Evolutionary conservation across 2,888 invertebrate species (phyloP).

Genomic region (Dryocosmus kuriphilus): DNA sequence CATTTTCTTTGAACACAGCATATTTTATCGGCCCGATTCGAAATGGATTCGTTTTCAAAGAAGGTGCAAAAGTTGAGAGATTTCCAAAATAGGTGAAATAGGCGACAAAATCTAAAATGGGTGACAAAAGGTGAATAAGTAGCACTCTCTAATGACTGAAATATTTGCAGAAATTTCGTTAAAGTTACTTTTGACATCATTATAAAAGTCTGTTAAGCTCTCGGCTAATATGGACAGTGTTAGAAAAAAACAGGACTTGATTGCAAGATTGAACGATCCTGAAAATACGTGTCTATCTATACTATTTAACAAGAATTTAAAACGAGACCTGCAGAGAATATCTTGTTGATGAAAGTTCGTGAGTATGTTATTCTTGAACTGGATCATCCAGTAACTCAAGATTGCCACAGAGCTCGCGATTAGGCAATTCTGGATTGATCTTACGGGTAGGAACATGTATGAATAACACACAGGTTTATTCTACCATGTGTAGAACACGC

Average conservation of each 20-base stretch:
- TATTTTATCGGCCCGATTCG: no score
- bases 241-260: background rate
- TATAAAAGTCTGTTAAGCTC: background rate
- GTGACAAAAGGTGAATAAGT: no score
- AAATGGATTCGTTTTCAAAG: no score
- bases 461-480: slow-evolving; percentile 6
- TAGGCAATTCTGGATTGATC: slow-evolving; percentile 34
- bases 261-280: background rate
- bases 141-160: no score
- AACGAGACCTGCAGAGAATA: background rate
- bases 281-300: background rate
- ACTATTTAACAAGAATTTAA: background rate
- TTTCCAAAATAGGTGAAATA: no score
- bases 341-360: slow-evolving; percentile 32
- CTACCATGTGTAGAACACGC: slow-evolving; percentile 8
- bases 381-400: slow-evolving; percentile 39
- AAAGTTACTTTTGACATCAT: background rate
- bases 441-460: background rate
- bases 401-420: slow-evolving; percentile 15
- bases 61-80: no score
- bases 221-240: background rate
- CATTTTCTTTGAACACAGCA: no score
- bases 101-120: no score
- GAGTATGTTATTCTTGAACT: slow-evolving; percentile 38
- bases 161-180: background rate